Percentiles rank a stretch among this genome's conserved stretches.
Conservation (phyloP, 2,888 invertebrate species). For the Metopia argyrocephala region DNA sequence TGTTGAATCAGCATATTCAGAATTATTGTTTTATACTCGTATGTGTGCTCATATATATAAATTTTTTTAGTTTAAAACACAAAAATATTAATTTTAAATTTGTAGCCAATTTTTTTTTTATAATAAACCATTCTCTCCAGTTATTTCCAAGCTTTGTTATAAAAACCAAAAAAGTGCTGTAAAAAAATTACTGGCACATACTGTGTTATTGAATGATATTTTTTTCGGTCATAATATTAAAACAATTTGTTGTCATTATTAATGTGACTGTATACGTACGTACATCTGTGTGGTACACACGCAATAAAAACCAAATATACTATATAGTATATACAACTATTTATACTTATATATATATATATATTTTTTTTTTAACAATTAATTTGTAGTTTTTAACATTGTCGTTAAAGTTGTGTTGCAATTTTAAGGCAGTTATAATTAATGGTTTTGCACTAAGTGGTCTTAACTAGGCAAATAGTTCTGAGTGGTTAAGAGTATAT, state of each 20-base stretch:
- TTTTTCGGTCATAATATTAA: slow-evolving; percentile 52
- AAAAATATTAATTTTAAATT: too few species aligned
- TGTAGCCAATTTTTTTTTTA: too few species aligned
- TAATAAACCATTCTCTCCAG: too few species aligned
- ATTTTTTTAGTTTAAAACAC: too few species aligned
- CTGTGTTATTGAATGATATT: slow-evolving; percentile 33
- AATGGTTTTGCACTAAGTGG: slow-evolving; percentile 3
- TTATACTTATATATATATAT: too few species aligned
- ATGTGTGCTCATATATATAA: too few species aligned
- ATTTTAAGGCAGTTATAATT: not conserved
- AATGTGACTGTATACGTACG: not conserved
- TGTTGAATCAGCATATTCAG: too few species aligned
- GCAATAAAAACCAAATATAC: not conserved
- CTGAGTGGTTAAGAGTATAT: too few species aligned
- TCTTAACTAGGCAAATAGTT: slow-evolving; percentile 10
- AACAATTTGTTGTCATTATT: slow-evolving; percentile 54
- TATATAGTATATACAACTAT: too few species aligned
- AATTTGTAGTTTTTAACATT: not conserved
- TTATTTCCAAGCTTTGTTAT: too few species aligned
- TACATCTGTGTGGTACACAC: slow-evolving; percentile 3
- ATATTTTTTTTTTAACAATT: not conserved
- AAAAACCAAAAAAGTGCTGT: not conserved
- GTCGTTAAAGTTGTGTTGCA: too few species aligned
- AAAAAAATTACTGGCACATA: not conserved
- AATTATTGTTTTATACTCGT: too few species aligned